Conservation (phyloP, 2,113 vertebrate species). For the Burhinus bistriatus region DNA sequence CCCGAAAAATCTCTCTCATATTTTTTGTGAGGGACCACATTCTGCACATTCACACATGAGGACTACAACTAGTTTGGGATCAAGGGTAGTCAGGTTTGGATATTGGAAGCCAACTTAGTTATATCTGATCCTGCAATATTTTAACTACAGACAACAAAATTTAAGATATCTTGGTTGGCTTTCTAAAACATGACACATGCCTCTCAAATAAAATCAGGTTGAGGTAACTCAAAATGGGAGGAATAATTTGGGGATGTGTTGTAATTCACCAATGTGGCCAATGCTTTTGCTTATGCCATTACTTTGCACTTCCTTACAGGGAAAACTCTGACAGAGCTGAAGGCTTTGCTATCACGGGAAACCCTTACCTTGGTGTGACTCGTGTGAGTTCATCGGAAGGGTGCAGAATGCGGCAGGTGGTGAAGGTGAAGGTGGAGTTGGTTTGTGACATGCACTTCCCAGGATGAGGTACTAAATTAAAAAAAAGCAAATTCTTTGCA, state of each 20-base stretch:
- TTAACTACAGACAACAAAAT: neutral
- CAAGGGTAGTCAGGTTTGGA: neutral
- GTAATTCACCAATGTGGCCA: neutral
- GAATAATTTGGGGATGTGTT: neutral
- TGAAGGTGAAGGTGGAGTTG: constrained; percentile 97
- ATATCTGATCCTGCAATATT: neutral
- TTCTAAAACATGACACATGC: neutral
- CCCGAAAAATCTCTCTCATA: fast-evolving
- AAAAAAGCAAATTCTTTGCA: constrained; percentile 72
- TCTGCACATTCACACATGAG: neutral
- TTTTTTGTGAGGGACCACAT: neutral
- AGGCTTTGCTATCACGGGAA: neutral
- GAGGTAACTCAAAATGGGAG: neutral
- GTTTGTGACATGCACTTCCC: constrained; percentile 97
- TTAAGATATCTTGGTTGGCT: neutral
- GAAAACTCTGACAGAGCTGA: neutral
- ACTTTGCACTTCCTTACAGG: neutral
- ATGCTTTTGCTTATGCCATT: neutral
- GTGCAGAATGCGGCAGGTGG: constrained; percentile 97
- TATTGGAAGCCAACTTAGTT: neutral
- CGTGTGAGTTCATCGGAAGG: constrained; percentile 93
- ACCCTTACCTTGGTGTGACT: constrained; percentile 91
- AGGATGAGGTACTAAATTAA: constrained; percentile 87
- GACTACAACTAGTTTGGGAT: neutral
- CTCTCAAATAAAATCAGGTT: neutral